Percentiles rank a stretch among this genome's conserved stretches.
Evolutionary conservation across 2,113 vertebrate species (phyloP).

Genomic region (Ifrita kowaldi): DNA sequence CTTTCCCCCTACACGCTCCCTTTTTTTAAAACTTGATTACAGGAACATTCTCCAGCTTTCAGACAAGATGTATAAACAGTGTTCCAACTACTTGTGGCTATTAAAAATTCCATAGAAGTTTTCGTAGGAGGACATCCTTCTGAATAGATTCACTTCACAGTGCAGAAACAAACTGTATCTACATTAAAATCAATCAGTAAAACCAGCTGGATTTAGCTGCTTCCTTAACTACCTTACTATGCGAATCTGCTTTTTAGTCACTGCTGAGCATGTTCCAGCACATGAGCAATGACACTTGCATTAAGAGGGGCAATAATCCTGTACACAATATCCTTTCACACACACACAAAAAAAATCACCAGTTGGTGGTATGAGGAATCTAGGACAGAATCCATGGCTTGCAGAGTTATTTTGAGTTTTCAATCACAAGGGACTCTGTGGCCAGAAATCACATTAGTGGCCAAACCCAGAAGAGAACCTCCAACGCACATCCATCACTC

Average conservation of each 20-base stretch:
- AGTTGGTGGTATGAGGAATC: neutral
- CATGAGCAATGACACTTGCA: neutral
- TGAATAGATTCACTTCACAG: neutral
- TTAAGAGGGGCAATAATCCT: neutral
- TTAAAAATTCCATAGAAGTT: slow-evolving; percentile 26
- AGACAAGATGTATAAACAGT: slow-evolving; percentile 40
- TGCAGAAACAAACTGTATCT: neutral
- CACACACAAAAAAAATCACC: neutral
- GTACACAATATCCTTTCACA: neutral
- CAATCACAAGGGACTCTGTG: neutral
- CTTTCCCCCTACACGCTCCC: neutral
- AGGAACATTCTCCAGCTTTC: slow-evolving; percentile 35
- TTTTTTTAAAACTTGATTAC: neutral
- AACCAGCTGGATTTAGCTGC: neutral
- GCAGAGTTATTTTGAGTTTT: neutral
- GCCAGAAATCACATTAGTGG: neutral
- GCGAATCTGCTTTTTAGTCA: neutral
- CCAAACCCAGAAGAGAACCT: neutral
- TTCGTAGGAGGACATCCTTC: slow-evolving; percentile 26
- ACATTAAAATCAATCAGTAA: neutral
- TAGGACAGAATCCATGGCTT: neutral
- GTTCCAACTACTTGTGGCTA: slow-evolving; percentile 27
- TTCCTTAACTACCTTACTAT: neutral
- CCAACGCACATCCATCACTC: neutral
- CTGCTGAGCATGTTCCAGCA: neutral